Base-by-base conservation (phyloP, 2,113 vertebrate species). In the Thalassarche chlororhynchos region DNA sequence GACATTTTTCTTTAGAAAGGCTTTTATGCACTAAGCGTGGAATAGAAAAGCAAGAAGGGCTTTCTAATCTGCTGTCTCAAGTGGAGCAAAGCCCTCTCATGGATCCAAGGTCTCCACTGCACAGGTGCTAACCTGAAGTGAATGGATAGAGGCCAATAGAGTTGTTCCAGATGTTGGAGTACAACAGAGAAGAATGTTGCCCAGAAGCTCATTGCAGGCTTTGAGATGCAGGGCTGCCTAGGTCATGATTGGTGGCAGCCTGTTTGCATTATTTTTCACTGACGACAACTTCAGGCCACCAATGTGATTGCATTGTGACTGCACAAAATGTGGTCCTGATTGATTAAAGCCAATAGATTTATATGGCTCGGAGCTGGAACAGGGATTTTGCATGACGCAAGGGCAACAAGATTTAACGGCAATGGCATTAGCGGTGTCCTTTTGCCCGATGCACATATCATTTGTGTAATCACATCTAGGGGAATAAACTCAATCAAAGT, bases 401-500 rank as follows among this genome's bases (percentile, higher is more conserved):
- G 14, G 61, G 36, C 52, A 68, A 40, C 17, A 14, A 65, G 72
- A 84, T 90, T 77, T 46, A 70, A 61, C 6, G 4, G 68, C 58
- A 60, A 29, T 25, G 61, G 46, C 55, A 47, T 58, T 25, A 47
- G 12, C 1, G 2, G 10, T 68, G 78, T 89, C 87, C 34, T 79
- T 79, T 69, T 1, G 4, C 29, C 57, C 6, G 1, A 31, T 36
- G 44, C 82, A 58, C 6, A 0, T 51, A 74, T 68, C 42, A 10
- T 49, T 2, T 14, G 14, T 49, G 31, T 38, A 46, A 93, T 84
- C 61, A 10, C 11, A 47, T 79, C 87, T 82, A 36, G 36, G 28
- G 47, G 52, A 82, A 93, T 75, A 87, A 94, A 55, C 36, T 82
- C 75, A 77, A 55, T 74, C 92, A 85, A 25, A 93, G 75, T 14